Conservation (phyloP, 2,113 vertebrate genomes). For the Passer montanus region DNA sequence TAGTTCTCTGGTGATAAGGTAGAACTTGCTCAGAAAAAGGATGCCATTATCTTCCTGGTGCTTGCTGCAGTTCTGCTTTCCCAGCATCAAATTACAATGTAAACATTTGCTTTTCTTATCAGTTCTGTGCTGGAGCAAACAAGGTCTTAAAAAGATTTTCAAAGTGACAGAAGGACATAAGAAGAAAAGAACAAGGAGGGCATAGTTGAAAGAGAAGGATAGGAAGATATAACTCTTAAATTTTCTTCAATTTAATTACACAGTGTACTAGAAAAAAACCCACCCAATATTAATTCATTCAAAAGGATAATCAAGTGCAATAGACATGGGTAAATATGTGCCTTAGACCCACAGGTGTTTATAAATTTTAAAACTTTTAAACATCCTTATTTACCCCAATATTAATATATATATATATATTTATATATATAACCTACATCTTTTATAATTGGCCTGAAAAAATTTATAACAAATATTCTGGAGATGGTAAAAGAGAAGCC, state of each 20-base stretch:
- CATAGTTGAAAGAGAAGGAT: not conserved
- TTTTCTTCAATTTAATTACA: not conserved
- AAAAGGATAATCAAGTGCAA: not conserved
- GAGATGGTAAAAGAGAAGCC: not conserved
- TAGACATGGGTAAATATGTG: not conserved
- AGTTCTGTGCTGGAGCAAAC: not conserved
- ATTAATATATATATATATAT: not conserved
- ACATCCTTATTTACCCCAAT: not conserved
- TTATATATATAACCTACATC: not conserved
- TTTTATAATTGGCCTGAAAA: not conserved
- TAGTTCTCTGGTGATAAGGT: not conserved
- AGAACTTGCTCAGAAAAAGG: not conserved
- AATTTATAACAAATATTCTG: not conserved
- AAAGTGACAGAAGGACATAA: not conserved
- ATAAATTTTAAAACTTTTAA: not conserved
- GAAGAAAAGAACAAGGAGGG: not conserved
- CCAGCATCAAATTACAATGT: constrained; percentile 1
- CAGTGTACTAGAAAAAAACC: not conserved
- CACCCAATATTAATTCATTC: not conserved
- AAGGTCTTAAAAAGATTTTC: not conserved
- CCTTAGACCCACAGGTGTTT: not conserved
- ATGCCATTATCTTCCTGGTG: not conserved
- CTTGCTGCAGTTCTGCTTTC: not conserved
- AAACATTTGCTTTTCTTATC: constrained; percentile 30
- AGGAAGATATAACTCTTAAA: not conserved